Evolutionary conservation across 2,888 invertebrate species (phyloP).

Genomic region (Oscheius onirici): DNA sequence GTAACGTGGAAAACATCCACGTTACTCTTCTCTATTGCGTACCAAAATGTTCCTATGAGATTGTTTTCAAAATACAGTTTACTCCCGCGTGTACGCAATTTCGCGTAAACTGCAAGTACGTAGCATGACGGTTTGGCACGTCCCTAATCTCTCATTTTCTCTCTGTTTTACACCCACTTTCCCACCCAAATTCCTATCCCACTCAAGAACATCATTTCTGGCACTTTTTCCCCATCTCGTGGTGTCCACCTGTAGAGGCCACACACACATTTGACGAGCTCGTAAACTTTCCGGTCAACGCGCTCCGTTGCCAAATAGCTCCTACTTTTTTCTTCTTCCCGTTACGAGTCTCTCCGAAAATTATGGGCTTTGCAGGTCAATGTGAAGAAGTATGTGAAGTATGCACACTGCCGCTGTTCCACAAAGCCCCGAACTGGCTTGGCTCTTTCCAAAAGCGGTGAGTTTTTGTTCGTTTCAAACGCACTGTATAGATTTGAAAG

Average conservation of each 20-base stretch:
- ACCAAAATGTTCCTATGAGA: too few species aligned
- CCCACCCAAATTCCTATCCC: slow-evolving; percentile 1
- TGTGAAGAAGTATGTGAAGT: slow-evolving; percentile 14
- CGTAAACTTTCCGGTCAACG: slow-evolving; percentile 24
- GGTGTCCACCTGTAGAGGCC: neutral
- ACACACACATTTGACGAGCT: neutral
- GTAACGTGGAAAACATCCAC: too few species aligned
- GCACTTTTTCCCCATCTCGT: neutral
- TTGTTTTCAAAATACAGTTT: too few species aligned
- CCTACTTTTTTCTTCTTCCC: neutral
- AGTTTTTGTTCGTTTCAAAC: slow-evolving; percentile 5
- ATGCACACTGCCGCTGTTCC: slow-evolving; percentile 23
- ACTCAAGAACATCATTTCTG: neutral
- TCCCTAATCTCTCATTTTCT: slow-evolving; percentile 18
- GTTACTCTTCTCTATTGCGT: too few species aligned
- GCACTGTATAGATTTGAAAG: too few species aligned
- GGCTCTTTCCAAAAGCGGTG: slow-evolving; percentile 56
- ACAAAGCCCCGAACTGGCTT: slow-evolving; percentile 48
- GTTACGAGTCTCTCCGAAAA: slow-evolving; percentile 1
- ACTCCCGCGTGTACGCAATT: too few species aligned
- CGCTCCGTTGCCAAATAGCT: neutral
- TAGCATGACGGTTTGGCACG: too few species aligned
- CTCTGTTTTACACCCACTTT: slow-evolving; percentile 29
- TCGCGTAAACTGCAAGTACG: too few species aligned
- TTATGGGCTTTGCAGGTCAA: neutral